These are phyloP conservation scores for Lagorchestes hirsutus DNA, from an alignment of 2,797 vertebrate genomes.

Conservation along the genomic window DNA sequence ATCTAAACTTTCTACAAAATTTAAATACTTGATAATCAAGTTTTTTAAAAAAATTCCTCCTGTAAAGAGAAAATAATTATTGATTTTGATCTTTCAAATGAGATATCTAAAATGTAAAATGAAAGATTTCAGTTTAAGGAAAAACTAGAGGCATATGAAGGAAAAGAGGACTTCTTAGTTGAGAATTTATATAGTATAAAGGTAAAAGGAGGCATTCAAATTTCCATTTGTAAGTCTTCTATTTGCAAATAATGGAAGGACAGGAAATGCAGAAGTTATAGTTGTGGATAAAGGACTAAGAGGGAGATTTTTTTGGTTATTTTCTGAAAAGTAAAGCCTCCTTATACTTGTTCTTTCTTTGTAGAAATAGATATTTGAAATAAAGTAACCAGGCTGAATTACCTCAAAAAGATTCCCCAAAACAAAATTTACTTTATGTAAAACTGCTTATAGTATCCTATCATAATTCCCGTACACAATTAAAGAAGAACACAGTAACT, in stretches of 20 bases:
- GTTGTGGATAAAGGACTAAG: constrained; percentile 13
- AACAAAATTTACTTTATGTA: not conserved
- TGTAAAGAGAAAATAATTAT: not conserved
- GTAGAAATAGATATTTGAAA: not conserved
- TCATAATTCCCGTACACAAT: constrained; percentile 7
- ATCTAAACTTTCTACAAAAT: not conserved
- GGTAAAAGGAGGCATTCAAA: not conserved
- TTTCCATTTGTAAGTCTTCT: constrained; percentile 46
- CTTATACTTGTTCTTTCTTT: constrained; percentile 27
- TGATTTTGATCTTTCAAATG: not conserved
- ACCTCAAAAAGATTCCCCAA: constrained; percentile 51
- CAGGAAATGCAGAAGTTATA: not conserved
- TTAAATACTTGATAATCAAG: not conserved
- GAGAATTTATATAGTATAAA: constrained; percentile 32
- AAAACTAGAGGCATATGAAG: not conserved
- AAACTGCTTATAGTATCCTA: constrained; percentile 7
- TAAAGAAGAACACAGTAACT: constrained; percentile 12
- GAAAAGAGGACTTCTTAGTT: not conserved
- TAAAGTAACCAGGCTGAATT: constrained; percentile 22
- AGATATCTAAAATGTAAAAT: not conserved
- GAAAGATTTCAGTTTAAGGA: constrained; percentile 20
- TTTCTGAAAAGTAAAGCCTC: constrained; percentile 25
- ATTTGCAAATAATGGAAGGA: constrained; percentile 42
- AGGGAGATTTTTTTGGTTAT: constrained; percentile 21
- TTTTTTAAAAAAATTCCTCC: not conserved